Conservation (phyloP, 2,113 vertebrate species). For the Bucco capensis region DNA sequence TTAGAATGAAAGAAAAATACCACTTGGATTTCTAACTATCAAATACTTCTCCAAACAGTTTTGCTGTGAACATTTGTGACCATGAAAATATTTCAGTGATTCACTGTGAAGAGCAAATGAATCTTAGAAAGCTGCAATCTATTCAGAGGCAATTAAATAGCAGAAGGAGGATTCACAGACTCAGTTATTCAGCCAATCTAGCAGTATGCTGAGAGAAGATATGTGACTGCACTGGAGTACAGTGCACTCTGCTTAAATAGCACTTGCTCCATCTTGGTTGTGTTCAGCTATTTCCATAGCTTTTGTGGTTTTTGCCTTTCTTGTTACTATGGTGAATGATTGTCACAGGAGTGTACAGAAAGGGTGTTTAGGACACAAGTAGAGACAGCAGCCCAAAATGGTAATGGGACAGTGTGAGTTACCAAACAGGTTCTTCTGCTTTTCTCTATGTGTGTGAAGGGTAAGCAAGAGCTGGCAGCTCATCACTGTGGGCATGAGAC, state of each 20-base stretch:
- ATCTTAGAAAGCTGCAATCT: conserved; percentile 18
- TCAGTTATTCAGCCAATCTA: not conserved
- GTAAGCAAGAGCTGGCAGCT: not conserved
- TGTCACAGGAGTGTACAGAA: not conserved
- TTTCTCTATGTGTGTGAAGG: not conserved
- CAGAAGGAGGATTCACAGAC: not conserved
- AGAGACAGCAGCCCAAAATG: not conserved
- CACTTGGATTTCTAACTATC: not conserved
- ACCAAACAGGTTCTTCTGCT: conserved; percentile 11
- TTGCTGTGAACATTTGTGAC: conserved; percentile 4
- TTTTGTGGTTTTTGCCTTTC: conserved; percentile 1
- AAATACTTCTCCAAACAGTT: not conserved
- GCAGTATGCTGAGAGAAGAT: not conserved
- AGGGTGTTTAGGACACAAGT: not conserved
- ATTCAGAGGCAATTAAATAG: conserved; percentile 26
- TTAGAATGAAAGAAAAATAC: not conserved
- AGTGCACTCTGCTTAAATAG: not conserved
- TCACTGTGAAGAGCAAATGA: conserved; percentile 19
- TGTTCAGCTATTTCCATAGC: not conserved
- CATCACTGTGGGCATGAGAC: not conserved
- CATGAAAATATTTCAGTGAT: conserved; percentile 36
- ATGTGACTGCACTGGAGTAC: not conserved
- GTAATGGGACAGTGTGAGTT: not conserved
- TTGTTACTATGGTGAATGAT: conserved; percentile 7
- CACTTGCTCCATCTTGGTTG: not conserved